Percentiles rank a stretch among this genome's conserved stretches.
phyloP scores from a whole-genome alignment of 2,888 invertebrate species.

The Acanthosepion lycidas region DNA sequence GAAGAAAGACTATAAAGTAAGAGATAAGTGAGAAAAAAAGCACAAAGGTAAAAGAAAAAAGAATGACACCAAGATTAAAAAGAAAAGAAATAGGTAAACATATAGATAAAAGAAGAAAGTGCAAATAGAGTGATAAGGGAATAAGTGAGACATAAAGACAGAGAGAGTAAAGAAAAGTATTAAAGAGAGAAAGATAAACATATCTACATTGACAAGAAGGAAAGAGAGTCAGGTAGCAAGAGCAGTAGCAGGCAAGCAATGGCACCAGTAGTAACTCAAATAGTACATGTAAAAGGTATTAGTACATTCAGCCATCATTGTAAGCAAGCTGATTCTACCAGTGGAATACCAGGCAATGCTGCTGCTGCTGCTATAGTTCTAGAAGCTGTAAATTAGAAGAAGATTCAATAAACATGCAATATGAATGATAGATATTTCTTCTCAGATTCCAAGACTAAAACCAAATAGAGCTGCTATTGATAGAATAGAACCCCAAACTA shows the following conservation, averaged over 20 bases:
- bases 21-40: not conserved
- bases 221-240: not conserved
- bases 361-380: not conserved
- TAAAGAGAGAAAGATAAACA: not conserved
- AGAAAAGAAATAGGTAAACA: not conserved
- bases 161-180: not conserved
- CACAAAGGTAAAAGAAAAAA: not conserved
- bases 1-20: not conserved
- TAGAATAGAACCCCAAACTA: not conserved
- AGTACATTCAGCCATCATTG: not conserved
- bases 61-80: no score
- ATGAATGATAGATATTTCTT: slow-evolving; percentile 8
- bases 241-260: not conserved
- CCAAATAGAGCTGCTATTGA: not conserved
- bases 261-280: slow-evolving; percentile 17
- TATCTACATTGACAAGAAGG: not conserved
- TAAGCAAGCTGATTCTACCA: not conserved
- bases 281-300: slow-evolving; percentile 17
- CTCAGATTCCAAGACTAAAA: slow-evolving; percentile 33
- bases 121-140: not conserved
- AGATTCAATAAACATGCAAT: slow-evolving; percentile 1
- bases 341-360: slow-evolving; percentile 17
- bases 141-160: not conserved
- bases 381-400: not conserved
- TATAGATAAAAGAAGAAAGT: not conserved